These are phyloP conservation scores for Thalassophryne amazonica DNA, from an alignment of 2,797 vertebrate species.

Conservation along the genomic window DNA sequence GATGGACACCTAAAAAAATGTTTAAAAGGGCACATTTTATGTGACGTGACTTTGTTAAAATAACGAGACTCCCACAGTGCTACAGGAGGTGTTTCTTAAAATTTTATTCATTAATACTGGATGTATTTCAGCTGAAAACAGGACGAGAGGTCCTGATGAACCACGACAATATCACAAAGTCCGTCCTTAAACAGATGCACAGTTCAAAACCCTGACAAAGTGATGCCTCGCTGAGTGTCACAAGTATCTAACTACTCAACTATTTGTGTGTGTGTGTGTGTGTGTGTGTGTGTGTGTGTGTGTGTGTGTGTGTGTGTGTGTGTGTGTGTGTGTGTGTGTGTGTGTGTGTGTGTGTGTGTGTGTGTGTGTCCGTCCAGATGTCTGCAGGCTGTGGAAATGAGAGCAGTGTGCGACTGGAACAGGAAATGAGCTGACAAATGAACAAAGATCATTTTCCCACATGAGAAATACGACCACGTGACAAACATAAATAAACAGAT, in stretches of 20 bases:
- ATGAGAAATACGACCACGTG: not conserved
- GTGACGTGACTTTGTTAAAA: too few species aligned
- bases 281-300: not conserved
- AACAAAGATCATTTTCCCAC: slow-evolving; percentile 29
- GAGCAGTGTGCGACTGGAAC: slow-evolving; percentile 56
- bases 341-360: slow-evolving; percentile 21
- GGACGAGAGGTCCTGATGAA: not conserved
- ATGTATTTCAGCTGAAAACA: not conserved
- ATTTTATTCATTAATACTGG: too few species aligned
- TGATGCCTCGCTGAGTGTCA: slow-evolving; percentile 17
- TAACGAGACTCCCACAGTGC: too few species aligned
- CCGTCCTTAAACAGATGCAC: not conserved
- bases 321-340: not conserved
- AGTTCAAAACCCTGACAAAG: slow-evolving; percentile 6
- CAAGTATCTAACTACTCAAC: slow-evolving; percentile 40
- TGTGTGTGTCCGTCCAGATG: slow-evolving; percentile 51
- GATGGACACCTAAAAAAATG: too few species aligned
- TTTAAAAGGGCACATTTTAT: too few species aligned
- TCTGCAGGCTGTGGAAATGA: slow-evolving; percentile 56
- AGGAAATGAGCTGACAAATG: slow-evolving; percentile 64
- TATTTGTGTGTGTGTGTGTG: slow-evolving; percentile 16
- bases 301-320: not conserved
- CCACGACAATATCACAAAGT: not conserved
- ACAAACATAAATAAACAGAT: slow-evolving; percentile 2
- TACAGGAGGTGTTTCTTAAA: too few species aligned